These are phyloP conservation scores for Charaxes varanes DNA, from an alignment of 1,140 invertebrate species.

Conservation along the genomic window DNA sequence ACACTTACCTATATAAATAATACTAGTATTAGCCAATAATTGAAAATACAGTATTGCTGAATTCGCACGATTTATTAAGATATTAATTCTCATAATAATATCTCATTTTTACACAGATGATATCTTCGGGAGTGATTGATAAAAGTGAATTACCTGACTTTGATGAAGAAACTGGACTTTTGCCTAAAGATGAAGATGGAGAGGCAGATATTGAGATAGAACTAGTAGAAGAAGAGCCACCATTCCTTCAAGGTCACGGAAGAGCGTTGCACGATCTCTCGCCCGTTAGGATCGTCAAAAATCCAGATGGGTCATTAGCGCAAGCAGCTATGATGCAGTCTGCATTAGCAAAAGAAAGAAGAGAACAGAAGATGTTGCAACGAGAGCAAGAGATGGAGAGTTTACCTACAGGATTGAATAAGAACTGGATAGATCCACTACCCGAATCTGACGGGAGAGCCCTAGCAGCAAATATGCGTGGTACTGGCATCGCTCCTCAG, in stretches of 20 bases:
- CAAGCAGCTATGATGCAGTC: slow-evolving; percentile 99
- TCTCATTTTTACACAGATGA: slow-evolving; percentile 77
- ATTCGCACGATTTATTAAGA: too few species aligned
- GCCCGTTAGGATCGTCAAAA: slow-evolving; percentile 98
- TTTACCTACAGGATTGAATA: slow-evolving; percentile 87
- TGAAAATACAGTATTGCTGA: too few species aligned
- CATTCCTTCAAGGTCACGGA: slow-evolving; percentile 94
- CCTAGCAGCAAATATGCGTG: slow-evolving; percentile 85
- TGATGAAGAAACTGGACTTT: slow-evolving; percentile 90
- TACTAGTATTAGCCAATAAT: too few species aligned
- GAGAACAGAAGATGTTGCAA: slow-evolving; percentile 95
- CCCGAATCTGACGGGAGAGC: slow-evolving; percentile 85
- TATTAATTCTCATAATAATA: neutral
- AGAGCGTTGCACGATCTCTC: slow-evolving; percentile 93
- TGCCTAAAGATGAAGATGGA: slow-evolving; percentile 92
- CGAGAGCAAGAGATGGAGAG: slow-evolving; percentile 94
- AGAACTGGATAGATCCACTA: slow-evolving; percentile 97
- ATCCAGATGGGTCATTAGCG: slow-evolving; percentile 95
- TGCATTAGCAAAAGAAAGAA: slow-evolving; percentile 95
- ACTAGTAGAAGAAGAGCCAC: slow-evolving; percentile 98
- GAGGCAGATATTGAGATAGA: slow-evolving; percentile 99
- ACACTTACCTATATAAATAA: too few species aligned
- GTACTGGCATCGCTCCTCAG: slow-evolving; percentile 86
- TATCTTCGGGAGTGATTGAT: slow-evolving; percentile 88
- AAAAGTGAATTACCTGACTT: slow-evolving; percentile 94